Evolutionary conservation across 2,888 invertebrate genomes (phyloP).

Genomic region (Nemotelus nigrinus): DNA sequence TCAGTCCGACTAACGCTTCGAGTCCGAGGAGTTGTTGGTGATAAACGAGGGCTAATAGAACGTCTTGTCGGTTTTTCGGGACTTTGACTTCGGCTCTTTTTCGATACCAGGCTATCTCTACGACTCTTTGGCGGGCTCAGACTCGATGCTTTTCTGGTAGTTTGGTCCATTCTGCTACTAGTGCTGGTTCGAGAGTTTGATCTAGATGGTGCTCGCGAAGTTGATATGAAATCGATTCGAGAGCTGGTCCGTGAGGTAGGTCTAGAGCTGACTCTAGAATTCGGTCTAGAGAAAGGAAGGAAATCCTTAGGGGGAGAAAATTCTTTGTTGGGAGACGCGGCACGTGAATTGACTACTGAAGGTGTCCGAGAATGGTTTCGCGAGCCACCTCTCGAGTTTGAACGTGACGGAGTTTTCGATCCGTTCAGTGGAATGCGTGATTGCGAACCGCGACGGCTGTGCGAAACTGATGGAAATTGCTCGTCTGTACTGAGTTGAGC

Average conservation of each 20-base stretch:
- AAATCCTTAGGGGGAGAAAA: constrained; percentile 50
- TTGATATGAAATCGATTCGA: constrained; percentile 53
- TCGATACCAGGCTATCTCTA: constrained; percentile 44
- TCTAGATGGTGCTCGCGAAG: constrained; percentile 55
- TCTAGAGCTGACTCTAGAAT: constrained; percentile 56
- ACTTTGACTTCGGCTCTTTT: constrained; percentile 56
- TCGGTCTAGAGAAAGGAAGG: constrained; percentile 52
- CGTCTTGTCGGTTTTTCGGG: constrained; percentile 53
- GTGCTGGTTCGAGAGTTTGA: constrained; percentile 52
- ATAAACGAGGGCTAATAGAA: constrained; percentile 57
- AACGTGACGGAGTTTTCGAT: constrained; percentile 51
- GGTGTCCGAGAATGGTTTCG: constrained; percentile 46
- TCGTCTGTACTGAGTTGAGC: constrained; percentile 53
- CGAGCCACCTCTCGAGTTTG: constrained; percentile 53
- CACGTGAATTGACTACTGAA: constrained; percentile 54
- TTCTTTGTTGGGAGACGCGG: constrained; percentile 55
- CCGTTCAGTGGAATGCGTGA: constrained; percentile 61
- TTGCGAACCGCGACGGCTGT: constrained; percentile 55
- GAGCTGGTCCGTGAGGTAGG: constrained; percentile 57
- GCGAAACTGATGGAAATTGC: constrained; percentile 52
- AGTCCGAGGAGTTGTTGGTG: constrained; percentile 46
- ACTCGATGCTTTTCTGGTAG: constrained; percentile 37
- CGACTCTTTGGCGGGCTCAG: constrained; percentile 55
- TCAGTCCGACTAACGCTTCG: constrained; percentile 5
- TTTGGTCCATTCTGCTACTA: not conserved